Evolutionary conservation across 2,797 vertebrate genomes (phyloP).

Genomic region (Scarus forsteni): DNA sequence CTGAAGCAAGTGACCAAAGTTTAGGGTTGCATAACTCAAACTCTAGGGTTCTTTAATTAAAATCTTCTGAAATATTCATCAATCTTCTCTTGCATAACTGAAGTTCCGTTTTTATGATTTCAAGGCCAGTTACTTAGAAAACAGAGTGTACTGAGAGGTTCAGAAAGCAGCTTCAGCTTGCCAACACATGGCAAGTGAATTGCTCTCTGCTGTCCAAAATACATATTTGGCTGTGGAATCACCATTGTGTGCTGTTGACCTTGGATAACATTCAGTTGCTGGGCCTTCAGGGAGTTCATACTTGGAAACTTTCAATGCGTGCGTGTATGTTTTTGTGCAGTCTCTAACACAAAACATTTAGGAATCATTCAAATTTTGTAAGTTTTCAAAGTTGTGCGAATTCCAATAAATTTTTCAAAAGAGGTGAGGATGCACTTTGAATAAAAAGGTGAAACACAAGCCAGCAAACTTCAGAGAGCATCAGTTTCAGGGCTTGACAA

Average conservation of each 20-base stretch:
- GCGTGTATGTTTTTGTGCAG: conserved; percentile 18
- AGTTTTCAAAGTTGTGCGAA: conserved; percentile 7
- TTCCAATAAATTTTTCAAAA: conserved; percentile 5
- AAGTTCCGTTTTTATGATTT: conserved; percentile 30
- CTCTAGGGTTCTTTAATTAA: conserved; percentile 6
- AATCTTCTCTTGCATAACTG: conserved; percentile 10
- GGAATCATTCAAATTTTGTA: conserved; percentile 27
- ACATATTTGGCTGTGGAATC: conserved; percentile 67
- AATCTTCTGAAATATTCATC: conserved; percentile 1
- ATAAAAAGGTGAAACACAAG: conserved; percentile 6
- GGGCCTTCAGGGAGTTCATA: conserved; percentile 41
- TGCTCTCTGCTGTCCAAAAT: conserved; percentile 59
- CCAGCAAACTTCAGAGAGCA: not conserved
- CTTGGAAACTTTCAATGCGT: conserved; percentile 45
- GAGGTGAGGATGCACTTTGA: not conserved
- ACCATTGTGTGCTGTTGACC: conserved; percentile 68
- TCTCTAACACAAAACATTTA: conserved; percentile 44
- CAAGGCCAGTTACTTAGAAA: conserved; percentile 40
- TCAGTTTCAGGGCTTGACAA: conserved; percentile 1
- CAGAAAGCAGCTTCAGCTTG: conserved; percentile 44
- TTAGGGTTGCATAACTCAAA: conserved; percentile 9
- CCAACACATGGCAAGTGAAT: conserved; percentile 52
- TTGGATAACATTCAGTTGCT: conserved; percentile 63
- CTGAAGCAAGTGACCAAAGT: conserved; percentile 1
- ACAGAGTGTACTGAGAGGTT: conserved; percentile 31